Conservation (phyloP, 2,797 vertebrate genomes). For the Pyrocephalus nanus region DNA sequence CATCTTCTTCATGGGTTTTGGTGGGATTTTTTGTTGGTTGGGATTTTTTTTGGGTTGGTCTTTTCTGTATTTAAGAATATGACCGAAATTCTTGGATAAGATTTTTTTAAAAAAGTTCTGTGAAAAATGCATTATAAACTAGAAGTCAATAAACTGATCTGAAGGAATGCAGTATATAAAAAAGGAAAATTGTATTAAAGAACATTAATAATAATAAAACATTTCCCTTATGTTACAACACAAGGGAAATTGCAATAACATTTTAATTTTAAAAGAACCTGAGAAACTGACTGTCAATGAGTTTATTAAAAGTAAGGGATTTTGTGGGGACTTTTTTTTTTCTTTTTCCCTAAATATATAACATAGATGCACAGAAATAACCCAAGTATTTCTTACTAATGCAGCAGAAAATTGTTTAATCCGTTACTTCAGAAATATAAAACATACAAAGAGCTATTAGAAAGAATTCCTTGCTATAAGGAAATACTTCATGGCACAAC, state of each 20-base stretch:
- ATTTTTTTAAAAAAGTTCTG: neutral
- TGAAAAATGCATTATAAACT: neutral
- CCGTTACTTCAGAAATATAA: neutral
- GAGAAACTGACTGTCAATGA: neutral
- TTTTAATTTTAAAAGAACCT: neutral
- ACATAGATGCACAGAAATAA: neutral
- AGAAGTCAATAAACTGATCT: neutral
- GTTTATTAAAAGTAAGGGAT: neutral
- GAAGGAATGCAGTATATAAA: neutral
- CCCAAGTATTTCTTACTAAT: neutral
- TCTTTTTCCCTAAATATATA: neutral
- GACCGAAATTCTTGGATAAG: neutral
- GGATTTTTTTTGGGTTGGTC: rapidly evolving
- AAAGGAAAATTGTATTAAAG: neutral
- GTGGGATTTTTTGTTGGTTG: neutral
- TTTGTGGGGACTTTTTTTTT: no score
- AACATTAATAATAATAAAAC: neutral
- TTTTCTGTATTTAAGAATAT: neutral
- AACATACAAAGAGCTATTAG: neutral
- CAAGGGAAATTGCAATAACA: neutral
- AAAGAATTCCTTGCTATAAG: neutral
- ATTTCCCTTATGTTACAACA: neutral
- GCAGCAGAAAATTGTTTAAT: neutral
- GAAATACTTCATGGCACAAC: neutral
- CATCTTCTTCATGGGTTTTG: neutral